Conservation (phyloP, 2,888 invertebrate species). For the Dasypolia templi region DNA sequence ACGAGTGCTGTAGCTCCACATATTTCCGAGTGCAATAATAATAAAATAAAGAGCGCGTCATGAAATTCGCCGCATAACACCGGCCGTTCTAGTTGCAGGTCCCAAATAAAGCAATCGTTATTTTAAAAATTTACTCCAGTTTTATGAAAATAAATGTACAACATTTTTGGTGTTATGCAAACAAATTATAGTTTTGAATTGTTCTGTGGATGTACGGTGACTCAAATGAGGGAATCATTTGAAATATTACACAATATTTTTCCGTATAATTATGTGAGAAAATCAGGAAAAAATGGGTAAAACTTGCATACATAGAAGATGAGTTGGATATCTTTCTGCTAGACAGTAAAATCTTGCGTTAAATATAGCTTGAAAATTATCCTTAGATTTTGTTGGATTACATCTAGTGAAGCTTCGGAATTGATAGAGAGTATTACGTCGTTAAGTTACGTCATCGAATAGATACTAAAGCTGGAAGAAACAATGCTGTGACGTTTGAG, state of each 20-base stretch:
- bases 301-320: conserved; percentile 19
- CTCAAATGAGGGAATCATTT: conserved; percentile 20
- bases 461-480: not conserved
- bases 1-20: conserved; percentile 43
- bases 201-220: conserved; percentile 31
- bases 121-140: conserved; percentile 58
- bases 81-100: conserved; percentile 33
- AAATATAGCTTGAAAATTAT: not conserved
- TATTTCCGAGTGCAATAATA: conserved; percentile 61
- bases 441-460: not conserved
- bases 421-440: not conserved
- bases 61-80: conserved; percentile 49
- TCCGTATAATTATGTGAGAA: conserved; percentile 13
- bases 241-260: conserved; percentile 44
- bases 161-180: conserved; percentile 52
- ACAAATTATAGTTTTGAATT: conserved; percentile 59
- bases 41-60: conserved; percentile 60
- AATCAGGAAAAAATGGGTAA: conserved; percentile 31
- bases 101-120: conserved; percentile 45
- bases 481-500: not conserved
- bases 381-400: not conserved
- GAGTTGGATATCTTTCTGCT: conserved; percentile 24
- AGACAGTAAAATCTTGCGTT: conserved; percentile 7
- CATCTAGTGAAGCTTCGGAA: not conserved
- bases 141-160: conserved; percentile 60